phyloP scores from a whole-genome alignment of 2,888 invertebrate species.

The Papilio gigon region DNA sequence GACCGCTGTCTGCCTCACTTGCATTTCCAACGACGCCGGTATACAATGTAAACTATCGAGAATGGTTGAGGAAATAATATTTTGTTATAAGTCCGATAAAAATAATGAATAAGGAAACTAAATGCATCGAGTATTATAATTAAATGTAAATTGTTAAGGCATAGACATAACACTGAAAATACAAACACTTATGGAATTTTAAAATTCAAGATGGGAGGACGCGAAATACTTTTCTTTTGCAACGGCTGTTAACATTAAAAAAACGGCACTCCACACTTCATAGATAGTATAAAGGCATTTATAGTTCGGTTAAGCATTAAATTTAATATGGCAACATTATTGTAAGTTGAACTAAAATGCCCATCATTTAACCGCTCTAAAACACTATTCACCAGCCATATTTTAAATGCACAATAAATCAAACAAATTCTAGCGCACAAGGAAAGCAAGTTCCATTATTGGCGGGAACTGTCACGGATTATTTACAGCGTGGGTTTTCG shows the following conservation, averaged over 20 bases:
- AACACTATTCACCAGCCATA: constrained; percentile 22
- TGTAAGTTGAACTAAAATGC: not conserved
- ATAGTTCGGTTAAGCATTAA: too few species aligned
- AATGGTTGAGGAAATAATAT: too few species aligned
- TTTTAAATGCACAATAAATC: constrained; percentile 42
- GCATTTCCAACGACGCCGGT: constrained; percentile 1
- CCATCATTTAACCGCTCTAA: constrained; percentile 10
- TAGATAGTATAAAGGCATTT: not conserved
- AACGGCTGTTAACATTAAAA: too few species aligned
- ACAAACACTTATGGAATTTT: too few species aligned
- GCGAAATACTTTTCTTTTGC: too few species aligned
- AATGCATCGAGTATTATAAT: too few species aligned
- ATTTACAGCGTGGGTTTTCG: constrained; percentile 13
- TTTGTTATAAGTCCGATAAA: too few species aligned
- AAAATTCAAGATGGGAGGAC: too few species aligned
- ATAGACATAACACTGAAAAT: too few species aligned
- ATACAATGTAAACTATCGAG: not conserved
- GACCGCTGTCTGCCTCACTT: not conserved
- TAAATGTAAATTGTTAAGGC: too few species aligned
- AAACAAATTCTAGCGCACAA: constrained; percentile 46
- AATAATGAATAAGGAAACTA: too few species aligned
- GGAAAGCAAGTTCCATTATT: constrained; percentile 48
- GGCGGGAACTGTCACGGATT: constrained; percentile 38
- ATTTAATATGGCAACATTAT: constrained; percentile 22
- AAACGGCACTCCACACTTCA: too few species aligned